Evolutionary conservation across 2,888 invertebrate genomes (phyloP).

Genomic region (Didymodactylos carnosus): DNA sequence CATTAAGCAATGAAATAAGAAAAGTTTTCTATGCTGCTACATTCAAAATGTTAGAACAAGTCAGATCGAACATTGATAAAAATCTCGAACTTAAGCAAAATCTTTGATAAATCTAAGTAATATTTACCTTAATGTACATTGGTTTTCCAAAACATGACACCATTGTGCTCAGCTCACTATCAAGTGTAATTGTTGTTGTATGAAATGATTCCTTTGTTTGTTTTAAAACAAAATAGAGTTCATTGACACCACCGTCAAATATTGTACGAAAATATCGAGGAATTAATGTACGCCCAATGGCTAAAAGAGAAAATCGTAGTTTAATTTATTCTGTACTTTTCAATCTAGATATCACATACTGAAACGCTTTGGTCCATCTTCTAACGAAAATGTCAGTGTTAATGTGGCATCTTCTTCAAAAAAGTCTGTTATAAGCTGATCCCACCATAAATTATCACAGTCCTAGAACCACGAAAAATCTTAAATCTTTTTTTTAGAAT

Average conservation of each 20-base stretch:
- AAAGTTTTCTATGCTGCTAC: neutral
- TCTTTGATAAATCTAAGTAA: neutral
- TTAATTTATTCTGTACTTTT: too few species aligned
- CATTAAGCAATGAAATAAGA: too few species aligned
- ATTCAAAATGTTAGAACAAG: too few species aligned
- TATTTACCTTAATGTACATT: conserved; percentile 80
- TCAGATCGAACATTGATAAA: too few species aligned
- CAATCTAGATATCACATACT: conserved; percentile 50
- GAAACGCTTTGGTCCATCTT: conserved; percentile 94
- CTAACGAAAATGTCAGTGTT: conserved; percentile 82
- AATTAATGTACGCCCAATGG: conserved; percentile 89
- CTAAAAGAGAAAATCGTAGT: conserved; percentile 38
- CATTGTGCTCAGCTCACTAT: conserved; percentile 96
- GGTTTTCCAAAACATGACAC: conserved; percentile 95
- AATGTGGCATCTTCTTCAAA: conserved; percentile 96
- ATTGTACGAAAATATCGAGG: conserved; percentile 97
- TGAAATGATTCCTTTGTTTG: conserved; percentile 96
- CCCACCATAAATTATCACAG: conserved; percentile 98
- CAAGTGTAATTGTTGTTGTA: conserved; percentile 79
- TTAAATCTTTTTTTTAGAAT: too few species aligned
- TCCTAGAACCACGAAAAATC: conserved; percentile 49
- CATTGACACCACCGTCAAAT: conserved; percentile 89
- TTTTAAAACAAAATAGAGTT: conserved; percentile 84
- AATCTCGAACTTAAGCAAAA: too few species aligned
- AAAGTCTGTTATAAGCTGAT: conserved; percentile 95